Percentiles rank a stretch among this genome's conserved stretches.
These are phyloP conservation scores for Ctena decussata DNA, from an alignment of 2,888 invertebrate species.

Conservation along the genomic window DNA sequence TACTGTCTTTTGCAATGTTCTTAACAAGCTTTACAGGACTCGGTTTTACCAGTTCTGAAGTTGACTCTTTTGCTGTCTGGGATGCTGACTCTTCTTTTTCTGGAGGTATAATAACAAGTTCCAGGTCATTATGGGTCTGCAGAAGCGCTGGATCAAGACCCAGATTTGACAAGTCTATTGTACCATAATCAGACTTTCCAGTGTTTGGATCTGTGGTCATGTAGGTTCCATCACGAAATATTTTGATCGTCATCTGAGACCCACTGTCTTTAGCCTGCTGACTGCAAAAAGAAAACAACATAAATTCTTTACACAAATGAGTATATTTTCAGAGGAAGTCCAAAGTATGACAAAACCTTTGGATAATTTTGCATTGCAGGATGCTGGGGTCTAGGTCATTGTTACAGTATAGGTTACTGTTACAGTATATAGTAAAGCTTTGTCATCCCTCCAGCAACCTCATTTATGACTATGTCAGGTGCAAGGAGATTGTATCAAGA, in stretches of 20 bases:
- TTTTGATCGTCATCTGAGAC: constrained; percentile 4
- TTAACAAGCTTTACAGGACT: too few relatives aligned
- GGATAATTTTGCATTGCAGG: too few relatives aligned
- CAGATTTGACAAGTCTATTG: background rate
- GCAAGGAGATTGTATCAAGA: too few relatives aligned
- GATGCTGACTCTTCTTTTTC: background rate
- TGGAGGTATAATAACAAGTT: background rate
- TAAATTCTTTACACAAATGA: too few relatives aligned
- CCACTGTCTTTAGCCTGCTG: background rate
- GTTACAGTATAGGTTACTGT: too few relatives aligned
- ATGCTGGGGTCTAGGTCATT: too few relatives aligned
- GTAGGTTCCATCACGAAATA: background rate
- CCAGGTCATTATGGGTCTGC: background rate
- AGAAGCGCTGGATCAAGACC: background rate
- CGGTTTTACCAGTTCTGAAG: background rate
- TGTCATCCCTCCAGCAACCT: too few relatives aligned
- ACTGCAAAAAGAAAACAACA: background rate
- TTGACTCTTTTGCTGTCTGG: background rate
- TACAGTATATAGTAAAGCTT: too few relatives aligned
- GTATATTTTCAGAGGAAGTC: too few relatives aligned
- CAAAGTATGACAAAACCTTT: too few relatives aligned
- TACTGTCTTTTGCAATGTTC: too few relatives aligned
- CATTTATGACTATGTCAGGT: too few relatives aligned
- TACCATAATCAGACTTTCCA: background rate
- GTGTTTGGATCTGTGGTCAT: background rate